Evolutionary conservation across 1,140 invertebrate genomes (phyloP).

Genomic region (Spodoptera litura): DNA sequence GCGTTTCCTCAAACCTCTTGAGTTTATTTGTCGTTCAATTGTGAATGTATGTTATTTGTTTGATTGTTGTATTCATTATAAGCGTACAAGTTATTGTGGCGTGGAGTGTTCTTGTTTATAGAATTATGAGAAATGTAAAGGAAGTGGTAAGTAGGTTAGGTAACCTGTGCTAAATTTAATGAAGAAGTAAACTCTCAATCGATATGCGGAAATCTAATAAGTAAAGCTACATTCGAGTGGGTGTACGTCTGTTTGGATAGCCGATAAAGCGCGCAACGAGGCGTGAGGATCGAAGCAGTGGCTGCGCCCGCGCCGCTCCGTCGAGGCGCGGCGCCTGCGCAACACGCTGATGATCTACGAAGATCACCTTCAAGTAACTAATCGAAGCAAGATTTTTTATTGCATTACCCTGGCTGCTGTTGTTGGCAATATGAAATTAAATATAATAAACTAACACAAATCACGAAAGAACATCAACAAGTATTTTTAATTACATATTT

Average conservation of each 20-base stretch:
- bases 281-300: slow-evolving; percentile 39
- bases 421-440: too few relatives aligned
- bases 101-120: slow-evolving; percentile 1
- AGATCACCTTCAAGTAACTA: background rate
- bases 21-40: slow-evolving; percentile 78
- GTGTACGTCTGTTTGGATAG: slow-evolving; percentile 36
- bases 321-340: slow-evolving; percentile 5
- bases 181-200: slow-evolving; percentile 30
- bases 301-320: slow-evolving; percentile 17
- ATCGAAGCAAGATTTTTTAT: background rate
- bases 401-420: background rate
- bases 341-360: background rate
- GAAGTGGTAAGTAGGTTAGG: slow-evolving; percentile 38
- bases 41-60: slow-evolving; percentile 52
- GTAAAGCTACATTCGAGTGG: slow-evolving; percentile 28
- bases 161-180: background rate
- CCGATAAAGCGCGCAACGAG: slow-evolving; percentile 44
- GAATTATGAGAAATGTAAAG: slow-evolving; percentile 24
- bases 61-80: slow-evolving; percentile 36
- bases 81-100: background rate
- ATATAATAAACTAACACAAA: too few relatives aligned
- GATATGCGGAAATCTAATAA: slow-evolving; percentile 57
- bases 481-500: background rate
- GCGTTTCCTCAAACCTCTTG: slow-evolving; percentile 79
- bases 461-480: background rate